Percentiles rank a stretch among this genome's conserved stretches.
Conservation (phyloP, 2,888 invertebrate species). For the Cylindroiulus punctatus region DNA sequence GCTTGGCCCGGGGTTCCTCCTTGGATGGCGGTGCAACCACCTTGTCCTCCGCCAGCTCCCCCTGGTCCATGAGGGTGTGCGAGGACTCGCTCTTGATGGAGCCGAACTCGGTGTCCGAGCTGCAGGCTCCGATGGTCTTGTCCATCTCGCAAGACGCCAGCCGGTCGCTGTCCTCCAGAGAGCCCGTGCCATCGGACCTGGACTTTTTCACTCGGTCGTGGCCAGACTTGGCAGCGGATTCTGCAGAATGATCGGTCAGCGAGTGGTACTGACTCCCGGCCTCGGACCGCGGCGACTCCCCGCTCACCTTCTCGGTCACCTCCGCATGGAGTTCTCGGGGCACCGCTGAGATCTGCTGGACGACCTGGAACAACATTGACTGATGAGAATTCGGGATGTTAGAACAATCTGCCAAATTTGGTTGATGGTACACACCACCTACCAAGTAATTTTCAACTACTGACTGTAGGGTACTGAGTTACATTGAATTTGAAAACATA, state of each 20-base stretch:
- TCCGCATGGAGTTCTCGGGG: constrained; percentile 7
- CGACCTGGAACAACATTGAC: not conserved
- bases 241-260: constrained; percentile 57
- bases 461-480: too few relatives aligned
- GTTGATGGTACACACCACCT: too few relatives aligned
- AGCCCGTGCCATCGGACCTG: constrained; percentile 28
- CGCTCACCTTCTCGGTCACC: constrained; percentile 48
- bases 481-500: too few relatives aligned
- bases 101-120: constrained; percentile 58
- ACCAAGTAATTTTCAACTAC: too few relatives aligned
- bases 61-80: constrained; percentile 55
- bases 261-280: constrained; percentile 57
- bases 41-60: constrained; percentile 30
- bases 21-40: not conserved
- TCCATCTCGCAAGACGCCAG: constrained; percentile 50
- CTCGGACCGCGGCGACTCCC: not conserved
- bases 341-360: not conserved
- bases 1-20: not conserved
- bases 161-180: constrained; percentile 4
- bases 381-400: too few relatives aligned
- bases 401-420: too few relatives aligned
- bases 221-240: not conserved
- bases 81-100: constrained; percentile 58
- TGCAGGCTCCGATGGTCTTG: constrained; percentile 57
- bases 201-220: not conserved